Percentiles rank a stretch among this genome's conserved stretches.
phyloP scores from a whole-genome alignment of 2,113 vertebrate genomes.

The Plotosus lineatus region DNA sequence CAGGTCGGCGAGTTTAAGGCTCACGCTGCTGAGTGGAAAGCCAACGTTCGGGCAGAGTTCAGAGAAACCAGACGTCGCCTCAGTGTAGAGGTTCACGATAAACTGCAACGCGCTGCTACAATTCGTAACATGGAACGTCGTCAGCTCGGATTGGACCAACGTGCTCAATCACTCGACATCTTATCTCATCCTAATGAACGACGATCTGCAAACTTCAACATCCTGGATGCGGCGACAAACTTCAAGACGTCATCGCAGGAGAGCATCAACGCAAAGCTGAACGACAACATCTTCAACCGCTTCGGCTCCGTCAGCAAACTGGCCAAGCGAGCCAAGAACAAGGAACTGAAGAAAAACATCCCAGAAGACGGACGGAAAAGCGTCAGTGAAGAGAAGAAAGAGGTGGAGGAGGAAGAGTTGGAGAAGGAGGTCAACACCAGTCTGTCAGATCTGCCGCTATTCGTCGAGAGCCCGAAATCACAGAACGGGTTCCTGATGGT shows the following conservation, averaged over 20 bases:
- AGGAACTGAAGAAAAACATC: conserved; percentile 87
- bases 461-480: conserved; percentile 75
- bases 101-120: conserved; percentile 90
- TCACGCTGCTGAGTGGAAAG: conserved; percentile 92
- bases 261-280: conserved; percentile 90
- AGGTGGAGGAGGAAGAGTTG: conserved; percentile 74
- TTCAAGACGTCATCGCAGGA: conserved; percentile 92
- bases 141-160: conserved; percentile 88
- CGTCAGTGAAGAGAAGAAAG: conserved; percentile 66
- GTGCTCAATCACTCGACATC: conserved; percentile 91
- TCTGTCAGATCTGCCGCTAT: conserved; percentile 80
- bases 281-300: conserved; percentile 95
- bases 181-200: conserved; percentile 82
- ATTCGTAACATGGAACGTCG: conserved; percentile 93
- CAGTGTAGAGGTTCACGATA: conserved; percentile 93
- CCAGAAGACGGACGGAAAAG: conserved; percentile 84
- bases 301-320: conserved; percentile 82
- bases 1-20: conserved; percentile 92
- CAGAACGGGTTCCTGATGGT: conserved; percentile 78
- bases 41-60: conserved; percentile 89
- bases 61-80: conserved; percentile 89
- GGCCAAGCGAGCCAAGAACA: conserved; percentile 84
- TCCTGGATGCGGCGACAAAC: conserved; percentile 81
- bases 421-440: conserved; percentile 86
- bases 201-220: conserved; percentile 81